Evolutionary conservation across 2,888 invertebrate genomes (phyloP).

Genomic region (Pachycephus smyrnensis): DNA sequence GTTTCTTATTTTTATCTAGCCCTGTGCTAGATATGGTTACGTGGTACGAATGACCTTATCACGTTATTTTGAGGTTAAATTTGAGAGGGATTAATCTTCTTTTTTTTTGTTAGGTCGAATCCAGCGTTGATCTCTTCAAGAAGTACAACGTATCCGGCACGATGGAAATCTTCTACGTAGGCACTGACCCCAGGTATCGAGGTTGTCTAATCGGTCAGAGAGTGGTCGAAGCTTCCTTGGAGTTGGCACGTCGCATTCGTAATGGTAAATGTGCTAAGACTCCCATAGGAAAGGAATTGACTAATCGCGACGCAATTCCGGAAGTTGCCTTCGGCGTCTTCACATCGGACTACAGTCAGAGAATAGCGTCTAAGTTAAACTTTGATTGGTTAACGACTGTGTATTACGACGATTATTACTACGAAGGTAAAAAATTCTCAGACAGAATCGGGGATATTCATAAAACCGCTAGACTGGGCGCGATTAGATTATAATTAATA

Average conservation of each 20-base stretch:
- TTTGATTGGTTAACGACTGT: constrained; percentile 71
- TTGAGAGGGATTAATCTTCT: background rate
- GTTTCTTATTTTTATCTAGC: too few species aligned
- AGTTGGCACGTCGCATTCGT: constrained; percentile 53
- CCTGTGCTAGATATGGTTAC: too few species aligned
- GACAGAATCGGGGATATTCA: constrained; percentile 68
- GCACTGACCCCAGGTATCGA: constrained; percentile 71
- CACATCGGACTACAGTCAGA: constrained; percentile 73
- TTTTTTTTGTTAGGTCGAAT: constrained; percentile 41
- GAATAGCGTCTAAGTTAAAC: constrained; percentile 70
- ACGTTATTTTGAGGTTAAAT: background rate
- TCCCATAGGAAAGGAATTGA: background rate
- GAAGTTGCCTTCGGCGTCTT: constrained; percentile 73
- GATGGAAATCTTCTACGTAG: constrained; percentile 78
- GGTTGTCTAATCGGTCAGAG: constrained; percentile 70
- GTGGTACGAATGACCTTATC: background rate
- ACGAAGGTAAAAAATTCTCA: constrained; percentile 72
- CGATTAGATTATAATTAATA: constrained; percentile 28
- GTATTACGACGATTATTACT: constrained; percentile 70
- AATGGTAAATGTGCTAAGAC: constrained; percentile 58
- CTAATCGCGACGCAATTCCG: constrained; percentile 55
- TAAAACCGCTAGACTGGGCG: constrained; percentile 41
- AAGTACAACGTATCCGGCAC: constrained; percentile 72
- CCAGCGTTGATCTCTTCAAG: constrained; percentile 69
- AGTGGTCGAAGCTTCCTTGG: constrained; percentile 70